Evolutionary conservation across 2,888 invertebrate genomes (phyloP).

Genomic region (Chaitophorus viminalis): DNA sequence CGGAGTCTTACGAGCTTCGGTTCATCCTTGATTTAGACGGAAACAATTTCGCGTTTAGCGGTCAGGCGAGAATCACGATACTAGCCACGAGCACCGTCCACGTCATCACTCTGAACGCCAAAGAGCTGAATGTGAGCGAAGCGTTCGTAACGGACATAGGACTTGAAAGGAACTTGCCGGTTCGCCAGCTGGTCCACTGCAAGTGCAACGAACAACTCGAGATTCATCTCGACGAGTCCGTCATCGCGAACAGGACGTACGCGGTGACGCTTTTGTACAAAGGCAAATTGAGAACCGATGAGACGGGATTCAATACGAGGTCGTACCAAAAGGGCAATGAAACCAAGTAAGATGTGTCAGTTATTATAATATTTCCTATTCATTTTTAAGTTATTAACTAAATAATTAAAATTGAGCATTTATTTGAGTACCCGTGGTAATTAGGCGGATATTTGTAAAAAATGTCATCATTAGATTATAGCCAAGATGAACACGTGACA

Average conservation of each 20-base stretch:
- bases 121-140: neutral
- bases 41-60: neutral
- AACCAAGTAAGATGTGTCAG: neutral
- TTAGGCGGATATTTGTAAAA: too few relatives aligned
- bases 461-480: too few relatives aligned
- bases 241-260: constrained; percentile 9
- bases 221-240: neutral
- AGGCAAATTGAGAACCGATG: constrained; percentile 47
- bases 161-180: neutral
- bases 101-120: neutral
- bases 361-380: too few relatives aligned
- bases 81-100: neutral
- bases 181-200: neutral
- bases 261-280: constrained; percentile 48
- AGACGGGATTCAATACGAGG: constrained; percentile 62
- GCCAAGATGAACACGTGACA: too few relatives aligned
- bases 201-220: neutral
- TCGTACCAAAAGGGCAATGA: constrained; percentile 21
- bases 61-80: neutral
- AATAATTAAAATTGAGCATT: too few relatives aligned
- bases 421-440: too few relatives aligned
- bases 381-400: too few relatives aligned
- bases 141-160: neutral
- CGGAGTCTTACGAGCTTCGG: neutral
- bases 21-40: neutral